These are phyloP conservation scores for Dinomys branickii DNA, from an alignment of 2,113 vertebrate species.

Conservation along the genomic window DNA sequence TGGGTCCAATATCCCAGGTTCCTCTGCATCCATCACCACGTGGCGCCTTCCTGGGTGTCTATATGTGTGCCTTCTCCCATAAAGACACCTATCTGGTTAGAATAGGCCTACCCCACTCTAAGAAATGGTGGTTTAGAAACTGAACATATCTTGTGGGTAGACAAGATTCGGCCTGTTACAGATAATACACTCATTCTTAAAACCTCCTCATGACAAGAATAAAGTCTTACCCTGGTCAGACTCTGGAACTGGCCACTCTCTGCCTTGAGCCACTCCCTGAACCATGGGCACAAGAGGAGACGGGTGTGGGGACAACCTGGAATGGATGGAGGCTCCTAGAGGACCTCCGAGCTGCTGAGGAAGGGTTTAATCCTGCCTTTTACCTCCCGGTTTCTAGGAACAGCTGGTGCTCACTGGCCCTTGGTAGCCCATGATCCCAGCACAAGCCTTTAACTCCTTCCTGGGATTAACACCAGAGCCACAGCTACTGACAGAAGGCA, in stretches of 20 bases:
- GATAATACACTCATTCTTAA: not conserved
- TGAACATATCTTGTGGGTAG: not conserved
- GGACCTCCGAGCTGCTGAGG: not conserved
- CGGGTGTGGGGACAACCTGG: accelerated
- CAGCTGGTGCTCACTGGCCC: too few relatives aligned
- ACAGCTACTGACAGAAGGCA: accelerated
- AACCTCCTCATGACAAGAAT: not conserved
- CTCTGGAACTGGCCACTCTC: not conserved
- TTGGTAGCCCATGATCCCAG: accelerated
- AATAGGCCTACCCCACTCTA: not conserved
- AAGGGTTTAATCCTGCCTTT: accelerated
- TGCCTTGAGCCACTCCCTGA: not conserved
- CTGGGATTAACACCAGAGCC: accelerated
- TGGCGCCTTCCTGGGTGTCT: not conserved
- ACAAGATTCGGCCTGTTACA: not conserved
- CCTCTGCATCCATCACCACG: not conserved
- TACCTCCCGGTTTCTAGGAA: not conserved
- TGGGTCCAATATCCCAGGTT: too few relatives aligned
- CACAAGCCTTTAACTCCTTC: not conserved
- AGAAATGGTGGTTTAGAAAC: not conserved
- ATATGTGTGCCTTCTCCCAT: not conserved
- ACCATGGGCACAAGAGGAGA: too few relatives aligned
- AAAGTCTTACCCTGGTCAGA: not conserved
- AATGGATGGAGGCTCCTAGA: too few relatives aligned
- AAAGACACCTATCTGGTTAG: not conserved